These are phyloP conservation scores for Drosophila lacertosa DNA, from an alignment of 1,140 invertebrate genomes.

Conservation along the genomic window DNA sequence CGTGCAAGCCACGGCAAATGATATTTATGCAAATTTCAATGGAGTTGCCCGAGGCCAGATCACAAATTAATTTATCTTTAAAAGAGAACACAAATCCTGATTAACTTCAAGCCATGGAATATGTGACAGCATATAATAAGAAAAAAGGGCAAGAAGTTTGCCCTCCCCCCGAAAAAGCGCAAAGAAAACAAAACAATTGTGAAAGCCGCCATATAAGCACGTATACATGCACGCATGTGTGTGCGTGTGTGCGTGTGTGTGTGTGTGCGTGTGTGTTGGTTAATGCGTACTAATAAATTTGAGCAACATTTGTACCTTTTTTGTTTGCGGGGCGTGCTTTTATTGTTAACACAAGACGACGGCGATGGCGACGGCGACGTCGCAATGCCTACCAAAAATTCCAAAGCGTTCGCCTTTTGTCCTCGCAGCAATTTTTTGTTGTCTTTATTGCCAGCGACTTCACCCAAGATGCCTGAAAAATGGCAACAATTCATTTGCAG, in stretches of 20 bases:
- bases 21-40: slow-evolving; percentile 78
- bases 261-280: slow-evolving; percentile 46
- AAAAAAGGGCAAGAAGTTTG: slow-evolving; percentile 56
- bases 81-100: slow-evolving; percentile 75
- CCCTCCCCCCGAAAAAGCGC: no score
- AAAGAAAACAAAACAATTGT: slow-evolving; percentile 75
- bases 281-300: slow-evolving; percentile 79
- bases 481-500: slow-evolving; percentile 79
- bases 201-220: slow-evolving; percentile 28
- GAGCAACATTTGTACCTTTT: slow-evolving; percentile 78
- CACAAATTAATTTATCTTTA: slow-evolving; percentile 76
- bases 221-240: slow-evolving; percentile 25
- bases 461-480: slow-evolving; percentile 74
- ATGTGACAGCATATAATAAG: slow-evolving; percentile 35
- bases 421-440: slow-evolving; percentile 40
- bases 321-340: slow-evolving; percentile 47
- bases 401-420: slow-evolving; percentile 50
- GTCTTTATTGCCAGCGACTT: slow-evolving; percentile 49
- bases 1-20: slow-evolving; percentile 61
- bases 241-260: slow-evolving; percentile 32
- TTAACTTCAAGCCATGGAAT: slow-evolving; percentile 61
- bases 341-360: slow-evolving; percentile 72
- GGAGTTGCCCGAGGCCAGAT: slow-evolving; percentile 49
- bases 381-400: slow-evolving; percentile 52
- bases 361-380: no score